Conservation (phyloP, 2,888 invertebrate species). For the Chironomus riparius region DNA sequence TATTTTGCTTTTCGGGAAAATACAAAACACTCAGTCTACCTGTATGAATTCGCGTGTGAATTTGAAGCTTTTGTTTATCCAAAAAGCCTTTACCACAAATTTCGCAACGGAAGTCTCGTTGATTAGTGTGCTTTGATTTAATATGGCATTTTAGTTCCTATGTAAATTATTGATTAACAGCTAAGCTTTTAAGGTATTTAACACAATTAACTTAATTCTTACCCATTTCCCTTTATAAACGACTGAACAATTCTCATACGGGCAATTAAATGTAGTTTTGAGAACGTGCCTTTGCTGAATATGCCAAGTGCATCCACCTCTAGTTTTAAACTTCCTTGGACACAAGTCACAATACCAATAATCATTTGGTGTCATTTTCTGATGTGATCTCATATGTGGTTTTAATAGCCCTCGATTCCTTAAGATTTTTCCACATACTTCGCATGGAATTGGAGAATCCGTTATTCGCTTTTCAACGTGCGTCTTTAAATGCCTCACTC, state of each 20-base stretch:
- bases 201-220: no score
- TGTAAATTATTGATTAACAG: background rate
- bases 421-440: conserved; percentile 16
- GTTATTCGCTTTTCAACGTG: conserved; percentile 2
- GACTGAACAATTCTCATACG: background rate
- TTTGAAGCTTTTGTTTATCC: conserved; percentile 20
- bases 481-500: background rate
- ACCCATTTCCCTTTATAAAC: conserved; percentile 12
- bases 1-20: no score
- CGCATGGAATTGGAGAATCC: conserved; percentile 5
- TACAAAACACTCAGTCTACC: no score
- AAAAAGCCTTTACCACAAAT: conserved; percentile 18
- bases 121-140: conserved; percentile 9
- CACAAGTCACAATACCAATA: conserved; percentile 17
- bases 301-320: conserved; percentile 18
- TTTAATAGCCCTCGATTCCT: conserved; percentile 14
- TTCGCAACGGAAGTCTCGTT: conserved; percentile 6
- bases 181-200: no score
- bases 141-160: conserved; percentile 12
- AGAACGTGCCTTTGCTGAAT: conserved; percentile 14
- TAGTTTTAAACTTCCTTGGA: conserved; percentile 14
- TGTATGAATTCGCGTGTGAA: conserved; percentile 18
- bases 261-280: conserved; percentile 2
- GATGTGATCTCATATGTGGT: conserved; percentile 17
- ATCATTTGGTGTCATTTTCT: conserved; percentile 12